A percentile compares a stretch with the other conserved stretches of the same genome.
phyloP scores from a whole-genome alignment of 2,888 invertebrate species.

The Meghimatium bilineatum region DNA sequence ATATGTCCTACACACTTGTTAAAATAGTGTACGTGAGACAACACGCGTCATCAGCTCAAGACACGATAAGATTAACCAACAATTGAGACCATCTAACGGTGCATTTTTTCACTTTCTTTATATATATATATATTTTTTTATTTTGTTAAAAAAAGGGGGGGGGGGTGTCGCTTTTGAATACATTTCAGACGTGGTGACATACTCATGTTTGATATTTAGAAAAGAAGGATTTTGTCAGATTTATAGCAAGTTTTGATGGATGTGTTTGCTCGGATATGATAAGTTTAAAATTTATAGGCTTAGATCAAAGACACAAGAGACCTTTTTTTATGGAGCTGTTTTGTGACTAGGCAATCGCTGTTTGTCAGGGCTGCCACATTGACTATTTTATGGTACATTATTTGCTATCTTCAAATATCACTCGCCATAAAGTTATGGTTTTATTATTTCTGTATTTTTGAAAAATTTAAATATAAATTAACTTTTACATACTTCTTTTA shows the following conservation, averaged over 20 bases:
- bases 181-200: too few species aligned
- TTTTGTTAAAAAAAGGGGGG: too few species aligned
- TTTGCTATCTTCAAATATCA: too few species aligned
- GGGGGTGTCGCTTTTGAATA: neutral
- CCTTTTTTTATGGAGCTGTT: too few species aligned
- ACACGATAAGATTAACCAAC: neutral
- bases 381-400: too few species aligned
- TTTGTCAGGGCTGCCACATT: too few species aligned
- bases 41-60: neutral
- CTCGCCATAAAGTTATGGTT: too few species aligned
- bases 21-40: constrained; percentile 7
- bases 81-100: neutral
- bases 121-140: too few species aligned
- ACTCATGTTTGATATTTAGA: neutral
- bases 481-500: too few species aligned
- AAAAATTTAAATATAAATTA: too few species aligned
- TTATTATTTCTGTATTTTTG: too few species aligned
- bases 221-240: neutral
- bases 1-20: constrained; percentile 12
- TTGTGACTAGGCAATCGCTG: too few species aligned
- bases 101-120: neutral
- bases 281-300: neutral
- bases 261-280: neutral
- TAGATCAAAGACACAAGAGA: neutral
- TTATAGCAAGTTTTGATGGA: neutral